Evolutionary conservation across 2,797 vertebrate species (phyloP).

Genomic region (Naso thynnoides): DNA sequence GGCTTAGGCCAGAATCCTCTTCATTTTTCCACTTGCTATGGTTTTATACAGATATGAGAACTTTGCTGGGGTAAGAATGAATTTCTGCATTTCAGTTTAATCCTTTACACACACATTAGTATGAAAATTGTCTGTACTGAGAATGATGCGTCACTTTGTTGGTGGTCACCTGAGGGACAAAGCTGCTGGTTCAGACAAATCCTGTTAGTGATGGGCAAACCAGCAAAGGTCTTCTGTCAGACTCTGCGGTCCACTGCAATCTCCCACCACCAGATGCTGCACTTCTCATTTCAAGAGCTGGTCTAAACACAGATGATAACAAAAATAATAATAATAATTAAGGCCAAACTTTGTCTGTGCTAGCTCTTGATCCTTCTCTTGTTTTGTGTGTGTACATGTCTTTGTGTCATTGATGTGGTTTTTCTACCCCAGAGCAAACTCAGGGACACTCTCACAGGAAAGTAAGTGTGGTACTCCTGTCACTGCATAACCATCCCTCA

Average conservation of each 20-base stretch:
- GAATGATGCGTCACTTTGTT: not conserved
- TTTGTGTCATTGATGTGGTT: constrained; percentile 86
- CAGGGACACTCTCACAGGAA: constrained; percentile 97
- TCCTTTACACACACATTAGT: constrained; percentile 4
- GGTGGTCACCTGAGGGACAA: constrained; percentile 12
- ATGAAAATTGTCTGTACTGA: constrained; percentile 5
- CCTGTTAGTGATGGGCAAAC: not conserved
- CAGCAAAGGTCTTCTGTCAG: not conserved
- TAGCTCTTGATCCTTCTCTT: constrained; percentile 61
- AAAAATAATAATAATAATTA: too few relatives aligned
- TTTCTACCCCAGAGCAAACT: constrained; percentile 98
- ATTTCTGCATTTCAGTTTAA: constrained; percentile 7
- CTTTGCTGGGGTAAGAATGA: not conserved
- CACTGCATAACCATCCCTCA: constrained; percentile 69
- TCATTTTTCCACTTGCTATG: constrained; percentile 25
- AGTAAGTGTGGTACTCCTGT: constrained; percentile 92
- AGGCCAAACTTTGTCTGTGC: too few relatives aligned
- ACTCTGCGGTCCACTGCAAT: constrained; percentile 25
- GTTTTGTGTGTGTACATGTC: constrained; percentile 73
- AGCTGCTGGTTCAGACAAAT: constrained; percentile 24
- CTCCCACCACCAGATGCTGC: constrained; percentile 18
- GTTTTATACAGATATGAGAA: not conserved
- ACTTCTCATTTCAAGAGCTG: constrained; percentile 43
- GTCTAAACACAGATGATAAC: constrained; percentile 67
- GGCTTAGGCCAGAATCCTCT: constrained; percentile 15